A percentile compares a stretch with the other conserved stretches of the same genome.
Evolutionary conservation across 2,113 vertebrate species (phyloP).

Genomic region (Leptocoma aspasia): DNA sequence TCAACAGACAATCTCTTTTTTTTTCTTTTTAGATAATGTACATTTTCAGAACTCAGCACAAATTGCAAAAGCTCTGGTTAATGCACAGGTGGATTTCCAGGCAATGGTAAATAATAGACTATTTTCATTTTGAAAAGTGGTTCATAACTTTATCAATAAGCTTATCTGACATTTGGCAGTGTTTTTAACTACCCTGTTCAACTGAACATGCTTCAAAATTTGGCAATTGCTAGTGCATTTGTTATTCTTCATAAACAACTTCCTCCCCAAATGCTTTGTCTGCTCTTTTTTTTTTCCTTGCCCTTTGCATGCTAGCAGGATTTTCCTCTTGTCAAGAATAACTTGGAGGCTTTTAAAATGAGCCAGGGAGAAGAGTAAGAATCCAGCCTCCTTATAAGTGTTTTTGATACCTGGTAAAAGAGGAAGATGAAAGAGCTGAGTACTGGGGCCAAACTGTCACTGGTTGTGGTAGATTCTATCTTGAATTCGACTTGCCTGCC

Average conservation of each 20-base stretch:
- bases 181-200: constrained; percentile 1
- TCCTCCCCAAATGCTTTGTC: not conserved
- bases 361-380: not conserved
- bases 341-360: not conserved
- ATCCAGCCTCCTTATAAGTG: not conserved
- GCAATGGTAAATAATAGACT: constrained; percentile 84
- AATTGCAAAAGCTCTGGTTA: constrained; percentile 95
- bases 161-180: not conserved
- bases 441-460: not conserved
- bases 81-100: constrained; percentile 92
- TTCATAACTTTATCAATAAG: not conserved
- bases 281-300: not conserved
- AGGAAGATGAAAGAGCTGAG: not conserved
- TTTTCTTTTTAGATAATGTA: constrained; percentile 89
- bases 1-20: constrained; percentile 41
- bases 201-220: not conserved
- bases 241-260: not conserved
- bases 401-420: not conserved
- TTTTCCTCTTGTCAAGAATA: not conserved
- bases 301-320: not conserved
- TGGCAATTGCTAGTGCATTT: not conserved
- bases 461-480: not conserved
- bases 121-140: not conserved
- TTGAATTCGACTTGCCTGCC: not conserved
- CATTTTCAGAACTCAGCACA: constrained; percentile 99